phyloP scores from a whole-genome alignment of 2,797 vertebrate genomes.

The Myripristis murdjan region DNA sequence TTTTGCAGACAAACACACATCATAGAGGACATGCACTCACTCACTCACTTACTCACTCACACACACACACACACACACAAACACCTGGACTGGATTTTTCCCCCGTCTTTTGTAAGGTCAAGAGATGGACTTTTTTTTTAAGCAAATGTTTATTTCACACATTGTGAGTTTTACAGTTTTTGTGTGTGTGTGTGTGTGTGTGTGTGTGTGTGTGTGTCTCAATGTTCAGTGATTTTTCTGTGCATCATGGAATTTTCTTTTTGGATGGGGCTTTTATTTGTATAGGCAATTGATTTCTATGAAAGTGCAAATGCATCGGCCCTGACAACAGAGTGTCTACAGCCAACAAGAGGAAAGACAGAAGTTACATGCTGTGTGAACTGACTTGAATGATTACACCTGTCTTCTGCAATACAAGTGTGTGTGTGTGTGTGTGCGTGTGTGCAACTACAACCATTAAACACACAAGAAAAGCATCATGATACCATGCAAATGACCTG shows the following conservation, averaged over 20 bases:
- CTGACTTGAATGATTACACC: slow-evolving; percentile 21
- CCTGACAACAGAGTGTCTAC: not conserved
- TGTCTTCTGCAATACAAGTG: not conserved
- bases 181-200: too few species aligned
- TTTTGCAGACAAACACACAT: slow-evolving; percentile 61
- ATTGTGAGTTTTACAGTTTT: slow-evolving; percentile 1
- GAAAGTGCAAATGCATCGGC: slow-evolving; percentile 25
- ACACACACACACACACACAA: slow-evolving; percentile 14
- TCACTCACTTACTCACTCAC: slow-evolving; percentile 13
- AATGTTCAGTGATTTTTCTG: slow-evolving; percentile 39
- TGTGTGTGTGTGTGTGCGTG: too few species aligned
- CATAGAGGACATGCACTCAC: slow-evolving; percentile 14
- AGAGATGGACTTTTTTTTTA: not conserved
- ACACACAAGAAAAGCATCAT: too few species aligned
- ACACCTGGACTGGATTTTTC: slow-evolving; percentile 27
- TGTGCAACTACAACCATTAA: too few species aligned
- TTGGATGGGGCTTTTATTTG: slow-evolving; percentile 23
- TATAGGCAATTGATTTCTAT: not conserved
- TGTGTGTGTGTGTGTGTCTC: too few species aligned
- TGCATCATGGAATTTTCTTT: slow-evolving; percentile 12
- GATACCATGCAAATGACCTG: too few species aligned
- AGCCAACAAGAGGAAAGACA: slow-evolving; percentile 17
- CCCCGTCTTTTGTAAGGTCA: too few species aligned
- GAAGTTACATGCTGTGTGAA: slow-evolving; percentile 15
- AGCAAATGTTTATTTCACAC: slow-evolving; percentile 32